Evolutionary conservation across 2,888 invertebrate species (phyloP).

Genomic region (Plagiodera versicolora): DNA sequence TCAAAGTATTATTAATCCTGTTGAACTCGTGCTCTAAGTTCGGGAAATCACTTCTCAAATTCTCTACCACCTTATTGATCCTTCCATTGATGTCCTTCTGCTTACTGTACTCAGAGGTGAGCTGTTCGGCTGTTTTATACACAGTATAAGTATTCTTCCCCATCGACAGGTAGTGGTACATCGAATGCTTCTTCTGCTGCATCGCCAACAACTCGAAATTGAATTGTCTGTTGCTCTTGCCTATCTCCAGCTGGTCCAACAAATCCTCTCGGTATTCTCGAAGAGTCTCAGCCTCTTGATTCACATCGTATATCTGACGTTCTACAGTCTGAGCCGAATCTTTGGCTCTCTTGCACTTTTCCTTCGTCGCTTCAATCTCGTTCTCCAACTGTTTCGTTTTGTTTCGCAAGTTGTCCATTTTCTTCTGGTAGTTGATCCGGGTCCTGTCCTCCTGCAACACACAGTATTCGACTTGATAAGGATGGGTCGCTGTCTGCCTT

Average conservation of each 20-base stretch:
- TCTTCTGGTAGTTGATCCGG: conserved; percentile 58
- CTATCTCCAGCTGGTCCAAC: conserved; percentile 42
- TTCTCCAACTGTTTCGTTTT: conserved; percentile 60
- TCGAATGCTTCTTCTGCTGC: conserved; percentile 69
- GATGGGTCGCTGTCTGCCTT: no score
- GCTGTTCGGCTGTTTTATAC: conserved; percentile 52
- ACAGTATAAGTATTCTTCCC: conserved; percentile 44
- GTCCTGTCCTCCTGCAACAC: conserved; percentile 49
- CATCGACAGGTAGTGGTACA: conserved; percentile 60
- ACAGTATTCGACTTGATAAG: no score
- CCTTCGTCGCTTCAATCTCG: conserved; percentile 37
- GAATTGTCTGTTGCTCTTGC: conserved; percentile 53
- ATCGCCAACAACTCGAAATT: conserved; percentile 65
- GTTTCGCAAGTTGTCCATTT: conserved; percentile 61
- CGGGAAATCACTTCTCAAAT: conserved; percentile 65
- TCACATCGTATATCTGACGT: background rate
- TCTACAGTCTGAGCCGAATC: conserved; percentile 1
- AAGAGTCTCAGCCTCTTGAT: background rate
- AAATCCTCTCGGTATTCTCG: conserved; percentile 18
- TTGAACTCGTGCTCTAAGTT: conserved; percentile 55
- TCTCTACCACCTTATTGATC: conserved; percentile 61
- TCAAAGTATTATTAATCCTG: conserved; percentile 59
- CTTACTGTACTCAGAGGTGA: conserved; percentile 62
- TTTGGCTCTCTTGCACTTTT: conserved; percentile 17
- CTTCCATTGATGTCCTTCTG: conserved; percentile 63